Conservation (phyloP, 2,113 vertebrate species). For the Catharus minimus region DNA sequence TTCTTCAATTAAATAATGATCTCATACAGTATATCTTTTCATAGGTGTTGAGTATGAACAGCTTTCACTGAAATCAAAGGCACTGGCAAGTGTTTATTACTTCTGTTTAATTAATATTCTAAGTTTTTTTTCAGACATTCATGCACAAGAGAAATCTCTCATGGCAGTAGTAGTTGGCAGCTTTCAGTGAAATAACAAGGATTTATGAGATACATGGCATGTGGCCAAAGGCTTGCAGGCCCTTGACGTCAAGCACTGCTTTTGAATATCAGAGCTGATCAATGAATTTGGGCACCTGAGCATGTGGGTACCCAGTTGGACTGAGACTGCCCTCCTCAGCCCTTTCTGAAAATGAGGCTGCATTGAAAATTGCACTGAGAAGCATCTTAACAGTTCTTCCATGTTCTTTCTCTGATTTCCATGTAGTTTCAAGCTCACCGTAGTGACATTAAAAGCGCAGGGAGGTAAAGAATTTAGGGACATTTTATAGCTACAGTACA, state of each 20-base stretch:
- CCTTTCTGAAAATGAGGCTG: background rate
- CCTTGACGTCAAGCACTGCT: background rate
- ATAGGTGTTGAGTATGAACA: background rate
- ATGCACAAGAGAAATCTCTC: background rate
- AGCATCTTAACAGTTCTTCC: background rate
- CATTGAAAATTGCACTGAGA: background rate
- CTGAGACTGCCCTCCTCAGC: background rate
- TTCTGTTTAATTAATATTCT: conserved; percentile 7
- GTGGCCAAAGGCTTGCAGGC: background rate
- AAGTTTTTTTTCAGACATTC: background rate
- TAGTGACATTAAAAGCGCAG: background rate
- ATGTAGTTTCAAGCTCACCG: background rate
- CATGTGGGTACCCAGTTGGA: background rate
- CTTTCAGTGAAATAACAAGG: background rate
- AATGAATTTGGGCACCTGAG: background rate
- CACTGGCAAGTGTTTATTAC: background rate
- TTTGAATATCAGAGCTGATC: background rate
- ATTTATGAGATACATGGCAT: background rate
- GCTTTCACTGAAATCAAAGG: background rate
- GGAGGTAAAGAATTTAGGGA: background rate
- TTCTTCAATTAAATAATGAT: background rate
- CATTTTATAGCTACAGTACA: background rate
- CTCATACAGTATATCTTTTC: background rate
- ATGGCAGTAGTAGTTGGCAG: background rate
- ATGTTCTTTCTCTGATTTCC: background rate